Evolutionary conservation across 2,797 vertebrate species (phyloP).

Genomic region (Loris lydekkerianus): DNA sequence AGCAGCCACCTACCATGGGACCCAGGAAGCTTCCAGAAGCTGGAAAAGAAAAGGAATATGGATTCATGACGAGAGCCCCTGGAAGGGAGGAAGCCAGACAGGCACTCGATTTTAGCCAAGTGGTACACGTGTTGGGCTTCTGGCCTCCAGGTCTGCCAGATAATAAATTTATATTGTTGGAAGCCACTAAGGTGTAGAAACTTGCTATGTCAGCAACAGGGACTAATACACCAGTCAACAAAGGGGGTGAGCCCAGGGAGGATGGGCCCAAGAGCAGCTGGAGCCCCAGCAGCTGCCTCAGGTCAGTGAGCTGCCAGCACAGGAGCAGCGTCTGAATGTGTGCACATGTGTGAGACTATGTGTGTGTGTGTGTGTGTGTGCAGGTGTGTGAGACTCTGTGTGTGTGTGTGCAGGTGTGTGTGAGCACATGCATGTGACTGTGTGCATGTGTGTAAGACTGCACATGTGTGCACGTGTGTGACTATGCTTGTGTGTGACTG

Average conservation of each 20-base stretch:
- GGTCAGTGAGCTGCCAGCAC: neutral
- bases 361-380: neutral
- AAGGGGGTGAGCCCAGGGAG: neutral
- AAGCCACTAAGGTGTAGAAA: neutral
- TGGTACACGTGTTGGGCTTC: neutral
- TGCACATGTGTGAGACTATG: too few relatives aligned
- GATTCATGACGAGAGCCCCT: fast-evolving
- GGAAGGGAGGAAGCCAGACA: neutral
- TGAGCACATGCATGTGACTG: too few relatives aligned
- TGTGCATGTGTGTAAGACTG: too few relatives aligned
- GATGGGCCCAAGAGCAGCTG: neutral
- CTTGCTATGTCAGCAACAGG: neutral
- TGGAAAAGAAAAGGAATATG: neutral
- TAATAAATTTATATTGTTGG: neutral
- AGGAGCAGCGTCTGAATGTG: too few relatives aligned
- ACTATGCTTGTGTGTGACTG: too few relatives aligned
- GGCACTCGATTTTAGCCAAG: neutral
- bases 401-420: too few relatives aligned
- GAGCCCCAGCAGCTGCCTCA: neutral
- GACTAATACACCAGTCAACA: neutral
- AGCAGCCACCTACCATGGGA: neutral
- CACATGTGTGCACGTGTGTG: too few relatives aligned
- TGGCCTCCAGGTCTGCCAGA: neutral
- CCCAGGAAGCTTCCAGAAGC: fast-evolving
- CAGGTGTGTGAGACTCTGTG: too few relatives aligned